Evolutionary conservation across 2,113 vertebrate species (phyloP), one percentile per base, ranked within the genome.

Genomic region (Salvelinus sp.): DNA sequence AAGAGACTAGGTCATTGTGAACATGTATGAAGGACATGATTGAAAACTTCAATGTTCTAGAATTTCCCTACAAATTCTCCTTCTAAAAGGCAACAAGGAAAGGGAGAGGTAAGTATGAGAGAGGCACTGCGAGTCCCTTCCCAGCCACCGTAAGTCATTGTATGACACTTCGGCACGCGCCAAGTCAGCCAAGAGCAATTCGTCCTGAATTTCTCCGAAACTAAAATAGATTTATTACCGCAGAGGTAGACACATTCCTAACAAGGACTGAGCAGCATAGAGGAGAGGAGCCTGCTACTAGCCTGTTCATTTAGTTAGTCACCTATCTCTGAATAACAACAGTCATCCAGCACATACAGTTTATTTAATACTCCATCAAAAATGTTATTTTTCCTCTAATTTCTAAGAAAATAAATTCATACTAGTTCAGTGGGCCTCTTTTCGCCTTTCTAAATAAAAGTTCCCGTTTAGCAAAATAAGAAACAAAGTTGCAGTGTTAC

Each of bases 121-220:
- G 5, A 9, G 57, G 20, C 58, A 73, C 57, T 6, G 27, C 23
- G 3, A 12, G 30, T 63, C 23, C 50, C 38, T 81, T 60, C 22
- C 69, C 27, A 78, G 76, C 75, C 71, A 68, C 69, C 7, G n/a
- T 83, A 78, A 73, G 63, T 78, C 57, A 81, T 74, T 70, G 70
- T 66, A 69, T 48, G 75, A 79, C 69, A 77, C 63, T 64, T 44
- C 50, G 74, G 75, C 79, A 87, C 44, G 22, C 16, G 62, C 63
- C 70, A 58, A 75, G 87, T 92, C 91, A 95, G 91, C 91, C 92
- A 94, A 93, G 90, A 91, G 77, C 54, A 90, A 85, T 83, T 88
- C 81, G 82, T 77, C 79, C 81, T 73, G 85, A 82, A 84, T 87
- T 79, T 80, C 79, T 73, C 76, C n/a, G 77, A 69, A 88, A 79